Conservation (phyloP, 2,797 vertebrate genomes). For the Mormyrops attenuatus region DNA sequence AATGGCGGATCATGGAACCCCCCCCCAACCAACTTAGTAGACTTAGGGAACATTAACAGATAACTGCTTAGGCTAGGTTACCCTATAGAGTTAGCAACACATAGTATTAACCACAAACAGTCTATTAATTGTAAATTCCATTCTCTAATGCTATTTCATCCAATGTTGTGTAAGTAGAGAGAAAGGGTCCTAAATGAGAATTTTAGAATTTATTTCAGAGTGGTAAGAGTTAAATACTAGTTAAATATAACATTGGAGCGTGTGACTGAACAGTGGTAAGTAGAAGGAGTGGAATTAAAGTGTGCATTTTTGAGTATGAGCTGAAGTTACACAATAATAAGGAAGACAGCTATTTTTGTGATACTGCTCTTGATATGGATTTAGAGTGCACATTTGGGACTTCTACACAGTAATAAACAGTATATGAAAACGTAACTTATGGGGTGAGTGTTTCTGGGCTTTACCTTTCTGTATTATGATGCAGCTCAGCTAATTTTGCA, state of each 20-base stretch:
- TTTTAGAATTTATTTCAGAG: background rate
- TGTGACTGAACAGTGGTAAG: background rate
- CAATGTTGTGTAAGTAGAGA: background rate
- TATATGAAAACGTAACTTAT: background rate
- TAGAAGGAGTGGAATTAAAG: background rate
- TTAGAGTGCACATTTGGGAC: background rate
- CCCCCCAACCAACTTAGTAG: background rate
- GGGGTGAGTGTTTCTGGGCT: background rate
- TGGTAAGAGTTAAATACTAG: background rate
- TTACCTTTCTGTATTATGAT: background rate
- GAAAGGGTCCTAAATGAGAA: background rate
- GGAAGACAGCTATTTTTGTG: background rate
- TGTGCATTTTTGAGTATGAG: background rate
- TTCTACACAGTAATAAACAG: background rate
- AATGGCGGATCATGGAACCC: too few species aligned
- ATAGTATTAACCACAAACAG: background rate
- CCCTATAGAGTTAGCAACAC: background rate
- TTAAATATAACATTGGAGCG: background rate
- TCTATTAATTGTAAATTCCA: background rate
- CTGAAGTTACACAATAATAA: background rate
- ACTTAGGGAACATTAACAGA: background rate
- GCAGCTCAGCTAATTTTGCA: background rate
- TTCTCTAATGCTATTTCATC: background rate
- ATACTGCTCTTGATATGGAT: background rate
- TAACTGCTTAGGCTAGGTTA: background rate